These are phyloP conservation scores for Toxotes jaculatrix DNA, from an alignment of 2,113 vertebrate genomes.

Conservation along the genomic window DNA sequence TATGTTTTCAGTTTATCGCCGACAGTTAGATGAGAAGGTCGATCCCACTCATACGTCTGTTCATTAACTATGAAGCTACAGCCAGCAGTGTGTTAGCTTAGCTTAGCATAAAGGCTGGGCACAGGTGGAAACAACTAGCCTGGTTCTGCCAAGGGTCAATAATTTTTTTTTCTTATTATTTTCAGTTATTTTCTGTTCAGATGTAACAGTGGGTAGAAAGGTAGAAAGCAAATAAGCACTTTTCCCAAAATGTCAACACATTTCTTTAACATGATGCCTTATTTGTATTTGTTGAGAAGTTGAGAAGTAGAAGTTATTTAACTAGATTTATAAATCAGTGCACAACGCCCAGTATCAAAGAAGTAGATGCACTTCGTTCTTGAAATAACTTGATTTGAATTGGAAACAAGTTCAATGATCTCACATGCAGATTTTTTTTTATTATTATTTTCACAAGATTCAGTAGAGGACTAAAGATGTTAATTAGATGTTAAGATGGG, in stretches of 20 bases:
- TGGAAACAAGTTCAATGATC: neutral
- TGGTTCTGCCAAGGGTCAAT: neutral
- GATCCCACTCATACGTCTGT: neutral
- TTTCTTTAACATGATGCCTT: too few relatives aligned
- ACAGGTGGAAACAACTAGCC: neutral
- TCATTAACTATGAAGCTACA: too few relatives aligned
- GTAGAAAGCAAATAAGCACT: too few relatives aligned
- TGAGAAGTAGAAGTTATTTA: neutral
- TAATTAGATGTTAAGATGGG: constrained; percentile 16
- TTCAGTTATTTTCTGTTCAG: neutral
- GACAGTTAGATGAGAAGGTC: neutral
- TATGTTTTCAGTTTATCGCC: neutral
- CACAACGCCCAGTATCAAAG: too few relatives aligned
- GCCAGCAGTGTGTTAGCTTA: too few relatives aligned
- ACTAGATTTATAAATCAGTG: too few relatives aligned
- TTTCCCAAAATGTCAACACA: too few relatives aligned
- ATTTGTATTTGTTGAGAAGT: too few relatives aligned
- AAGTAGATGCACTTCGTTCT: neutral
- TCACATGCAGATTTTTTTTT: neutral
- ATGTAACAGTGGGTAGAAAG: neutral
- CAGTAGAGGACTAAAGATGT: neutral
- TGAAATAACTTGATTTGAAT: constrained; percentile 2
- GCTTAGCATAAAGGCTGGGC: neutral
- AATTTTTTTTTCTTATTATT: too few relatives aligned
- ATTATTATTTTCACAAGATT: neutral